Base-by-base conservation (phyloP, 2,113 vertebrate species). In the Ceyx melanurus region DNA sequence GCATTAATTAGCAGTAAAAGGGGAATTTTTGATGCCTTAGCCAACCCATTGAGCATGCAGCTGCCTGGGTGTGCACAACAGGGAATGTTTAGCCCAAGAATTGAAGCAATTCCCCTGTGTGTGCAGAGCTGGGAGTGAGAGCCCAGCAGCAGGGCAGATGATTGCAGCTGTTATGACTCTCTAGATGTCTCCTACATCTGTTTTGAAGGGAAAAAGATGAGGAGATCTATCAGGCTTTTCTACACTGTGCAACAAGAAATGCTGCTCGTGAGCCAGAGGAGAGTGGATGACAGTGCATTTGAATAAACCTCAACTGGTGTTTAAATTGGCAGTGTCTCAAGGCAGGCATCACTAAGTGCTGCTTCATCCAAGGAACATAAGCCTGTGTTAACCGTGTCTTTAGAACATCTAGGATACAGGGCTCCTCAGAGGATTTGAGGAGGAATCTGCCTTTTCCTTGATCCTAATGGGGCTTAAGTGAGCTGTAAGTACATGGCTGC, bases 391-490 rank as follows among this genome's bases (percentile, higher is more conserved):
- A 82, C 89, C 9, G 2, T 42, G 33, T 73, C 64, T 89, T 91
- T 64, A 85, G 90, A 89, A 88, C 68, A 86, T 83, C 67, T 88
- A 72, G 72, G 67, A 19, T 66, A 71, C 33, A 61, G 71, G 75
- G 56, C 85, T 92, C 15, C 60, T 94, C 60, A 40, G 56, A 86
- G 85, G 79, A 62, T 78, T 87, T 88, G 51, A 88, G 71, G 58
- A 92, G 86, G 79, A 91, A 92, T 89, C 68, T 64, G 92, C 72
- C 92, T 94, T 95, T 94, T 86, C 61, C 35, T 80, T 91, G 28
- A 76, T 94, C 82, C 72, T 94, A 83, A 88, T 71, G 92, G 90
- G 75, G 64, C 85, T 94, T 88, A 96, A 79, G 54, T 73, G 78
- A 92, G 50, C 89, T 91, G n/a, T 95, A 84, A 95, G 75, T 64